Evolutionary conservation across 2,888 invertebrate species (phyloP).

Genomic region (Odontomyia ornata): DNA sequence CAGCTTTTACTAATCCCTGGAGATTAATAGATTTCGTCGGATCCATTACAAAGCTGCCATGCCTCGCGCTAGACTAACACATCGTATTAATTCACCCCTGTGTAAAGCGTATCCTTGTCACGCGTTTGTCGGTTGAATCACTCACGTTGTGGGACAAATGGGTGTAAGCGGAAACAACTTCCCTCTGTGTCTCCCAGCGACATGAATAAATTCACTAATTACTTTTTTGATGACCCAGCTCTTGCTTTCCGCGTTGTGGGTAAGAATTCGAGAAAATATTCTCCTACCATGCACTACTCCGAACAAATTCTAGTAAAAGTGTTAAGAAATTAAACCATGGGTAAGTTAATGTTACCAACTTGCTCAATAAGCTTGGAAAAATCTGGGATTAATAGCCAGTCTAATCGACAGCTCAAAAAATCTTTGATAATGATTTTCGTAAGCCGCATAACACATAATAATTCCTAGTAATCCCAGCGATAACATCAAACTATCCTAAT

Average conservation of each 20-base stretch:
- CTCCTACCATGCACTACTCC: background rate
- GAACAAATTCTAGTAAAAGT: background rate
- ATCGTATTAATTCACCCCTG: background rate
- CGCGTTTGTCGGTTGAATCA: background rate
- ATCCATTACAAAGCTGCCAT: constrained; percentile 5
- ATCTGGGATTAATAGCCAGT: no score
- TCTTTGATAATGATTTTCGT: no score
- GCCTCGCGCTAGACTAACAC: background rate
- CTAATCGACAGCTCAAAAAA: no score
- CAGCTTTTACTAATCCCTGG: background rate
- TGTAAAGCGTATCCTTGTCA: background rate
- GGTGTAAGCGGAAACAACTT: background rate
- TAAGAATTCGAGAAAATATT: background rate
- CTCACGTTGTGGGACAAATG: background rate
- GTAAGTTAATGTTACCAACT: background rate
- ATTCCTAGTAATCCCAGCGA: no score
- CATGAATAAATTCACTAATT: constrained; percentile 8
- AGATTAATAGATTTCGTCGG: constrained; percentile 14
- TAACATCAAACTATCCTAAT: no score
- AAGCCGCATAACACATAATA: no score
- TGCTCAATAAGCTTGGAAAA: background rate
- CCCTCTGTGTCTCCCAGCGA: background rate
- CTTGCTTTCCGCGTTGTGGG: background rate
- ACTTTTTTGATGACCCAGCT: background rate
- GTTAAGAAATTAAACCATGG: no score